Conservation (phyloP, 2,888 invertebrate species). For the Leucophora obtusa region DNA sequence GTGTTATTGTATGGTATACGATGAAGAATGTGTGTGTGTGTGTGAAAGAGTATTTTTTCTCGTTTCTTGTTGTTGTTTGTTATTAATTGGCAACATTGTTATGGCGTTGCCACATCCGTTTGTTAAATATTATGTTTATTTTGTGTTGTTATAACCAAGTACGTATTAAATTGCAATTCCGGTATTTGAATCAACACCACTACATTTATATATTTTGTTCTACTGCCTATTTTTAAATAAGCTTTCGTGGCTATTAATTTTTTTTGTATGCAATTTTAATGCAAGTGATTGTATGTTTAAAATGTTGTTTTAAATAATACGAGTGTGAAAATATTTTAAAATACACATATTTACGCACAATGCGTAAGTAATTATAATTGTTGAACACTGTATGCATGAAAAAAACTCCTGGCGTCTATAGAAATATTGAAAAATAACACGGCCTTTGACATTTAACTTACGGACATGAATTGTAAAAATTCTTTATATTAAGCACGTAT, state of each 20-base stretch:
- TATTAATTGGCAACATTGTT: constrained; percentile 65
- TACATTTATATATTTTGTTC: constrained; percentile 11
- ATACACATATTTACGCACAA: constrained; percentile 66
- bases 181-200: constrained; percentile 56
- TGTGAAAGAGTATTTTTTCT: background rate
- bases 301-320: too few relatives aligned
- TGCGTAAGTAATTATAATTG: constrained; percentile 74
- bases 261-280: constrained; percentile 6
- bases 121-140: constrained; percentile 57
- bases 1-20: too few relatives aligned
- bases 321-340: constrained; percentile 43
- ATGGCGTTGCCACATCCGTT: constrained; percentile 66
- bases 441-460: constrained; percentile 28
- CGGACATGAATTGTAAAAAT: background rate
- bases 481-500: too few relatives aligned
- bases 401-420: constrained; percentile 25
- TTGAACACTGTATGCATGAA: constrained; percentile 39
- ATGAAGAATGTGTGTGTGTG: background rate
- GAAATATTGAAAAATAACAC: constrained; percentile 14
- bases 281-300: constrained; percentile 19
- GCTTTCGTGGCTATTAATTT: constrained; percentile 23
- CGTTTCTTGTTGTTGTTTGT: background rate
- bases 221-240: constrained; percentile 21
- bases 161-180: constrained; percentile 61
- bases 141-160: constrained; percentile 18